Evolutionary conservation across 2,888 invertebrate genomes (phyloP), one percentile per base, ranked within the genome.

Genomic region (Physocephala rufipes): DNA sequence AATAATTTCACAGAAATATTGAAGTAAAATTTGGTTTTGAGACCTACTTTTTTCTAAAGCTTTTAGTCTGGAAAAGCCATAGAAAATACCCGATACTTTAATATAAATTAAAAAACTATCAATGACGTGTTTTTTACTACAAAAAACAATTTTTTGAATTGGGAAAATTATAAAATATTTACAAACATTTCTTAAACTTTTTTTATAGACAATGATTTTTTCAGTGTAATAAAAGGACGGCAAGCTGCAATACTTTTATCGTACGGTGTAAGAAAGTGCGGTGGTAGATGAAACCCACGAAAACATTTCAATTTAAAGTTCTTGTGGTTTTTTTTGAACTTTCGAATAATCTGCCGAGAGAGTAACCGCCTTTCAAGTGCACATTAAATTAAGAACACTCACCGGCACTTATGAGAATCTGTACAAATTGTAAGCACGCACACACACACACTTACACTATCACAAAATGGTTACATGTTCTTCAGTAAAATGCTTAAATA

Each of bases 241-340:
- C n/a, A n/a, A n/a, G n/a, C n/a, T n/a, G n/a, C n/a, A n/a, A n/a
- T 36, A 7, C 36, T 9, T 36, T 7, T 36, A 36, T 4, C 36
- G 4, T 36, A 7, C 9, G 36, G 36, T 36, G 9, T 4, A 36
- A 36, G 9, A 36, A 36, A 36, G 9, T 36, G 36, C n/a, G n/a
- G n/a, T 36, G 36, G 61, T 36, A 19, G 1, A 36, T 19, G 19
- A 51, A 24, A 59, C 47, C 67, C 21, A 59, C 26, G 9, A 36
- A 36, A 67, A 67, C 59, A 47, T 28, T 67, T 58, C 43, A 58
- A 67, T 67, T 67, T 59, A 67, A 67, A 67, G 43, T 67, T 67
- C 58, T 59, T 59, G 43, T 59, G 59, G 67, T 58, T 67, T 67
- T 24, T 9, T 21, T 67, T 67, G 28, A 59, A 67, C 59, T 67